phyloP scores from a whole-genome alignment of 2,797 vertebrate species.

The Balearica regulorum region DNA sequence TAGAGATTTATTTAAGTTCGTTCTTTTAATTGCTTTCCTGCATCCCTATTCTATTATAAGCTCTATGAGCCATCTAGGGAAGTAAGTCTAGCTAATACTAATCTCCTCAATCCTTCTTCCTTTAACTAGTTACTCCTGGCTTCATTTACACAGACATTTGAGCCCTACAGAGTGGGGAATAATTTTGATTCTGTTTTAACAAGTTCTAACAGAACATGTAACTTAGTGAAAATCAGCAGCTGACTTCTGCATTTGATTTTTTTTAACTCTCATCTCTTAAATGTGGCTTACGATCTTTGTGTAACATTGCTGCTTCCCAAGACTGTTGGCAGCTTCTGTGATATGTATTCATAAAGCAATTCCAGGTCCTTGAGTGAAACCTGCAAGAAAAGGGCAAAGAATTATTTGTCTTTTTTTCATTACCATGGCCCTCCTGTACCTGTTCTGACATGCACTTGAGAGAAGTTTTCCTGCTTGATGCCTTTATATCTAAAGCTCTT shows the following conservation, averaged over 20 bases:
- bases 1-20: slow-evolving; percentile 40
- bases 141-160: neutral
- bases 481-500: neutral
- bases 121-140: slow-evolving; percentile 8
- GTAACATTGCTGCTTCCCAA: neutral
- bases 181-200: neutral
- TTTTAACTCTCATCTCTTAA: neutral
- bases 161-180: neutral
- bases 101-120: slow-evolving; percentile 21
- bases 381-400: slow-evolving; percentile 39
- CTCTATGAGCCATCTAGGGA: slow-evolving; percentile 37
- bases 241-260: neutral
- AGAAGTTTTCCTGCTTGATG: slow-evolving; percentile 7
- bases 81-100: slow-evolving; percentile 6
- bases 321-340: neutral
- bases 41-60: slow-evolving; percentile 17
- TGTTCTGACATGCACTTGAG: neutral
- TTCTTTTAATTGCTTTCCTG: slow-evolving; percentile 59
- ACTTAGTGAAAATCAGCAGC: neutral
- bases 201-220: neutral
- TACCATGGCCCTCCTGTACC: neutral
- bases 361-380: slow-evolving; percentile 6
- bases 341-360: neutral
- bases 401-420: slow-evolving; percentile 41
- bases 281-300: neutral